These are phyloP conservation scores for Engystomops pustulosus DNA, from an alignment of 2,113 vertebrate genomes.

Conservation along the genomic window DNA sequence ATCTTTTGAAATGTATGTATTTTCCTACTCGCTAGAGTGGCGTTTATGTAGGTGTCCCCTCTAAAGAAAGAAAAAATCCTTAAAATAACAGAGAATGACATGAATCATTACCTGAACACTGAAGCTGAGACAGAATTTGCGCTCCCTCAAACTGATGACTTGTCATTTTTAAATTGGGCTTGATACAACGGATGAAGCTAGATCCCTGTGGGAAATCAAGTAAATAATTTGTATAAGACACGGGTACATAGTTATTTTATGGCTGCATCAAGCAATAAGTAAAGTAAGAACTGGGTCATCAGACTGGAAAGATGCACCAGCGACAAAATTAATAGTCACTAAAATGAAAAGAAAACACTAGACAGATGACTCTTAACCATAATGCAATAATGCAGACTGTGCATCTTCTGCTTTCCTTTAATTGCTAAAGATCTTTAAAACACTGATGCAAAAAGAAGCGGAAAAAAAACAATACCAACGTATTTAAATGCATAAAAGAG, in stretches of 20 bases:
- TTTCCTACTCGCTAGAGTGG: background rate
- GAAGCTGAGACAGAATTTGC: constrained; percentile 97
- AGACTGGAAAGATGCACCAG: constrained; percentile 16
- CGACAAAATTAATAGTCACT: constrained; percentile 39
- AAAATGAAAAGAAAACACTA: constrained; percentile 1
- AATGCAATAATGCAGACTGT: constrained; percentile 8
- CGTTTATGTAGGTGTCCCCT: background rate
- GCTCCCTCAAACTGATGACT: constrained; percentile 94
- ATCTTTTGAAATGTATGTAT: background rate
- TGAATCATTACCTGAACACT: constrained; percentile 87
- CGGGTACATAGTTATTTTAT: constrained; percentile 12
- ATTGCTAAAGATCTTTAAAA: constrained; percentile 23
- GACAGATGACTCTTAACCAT: background rate
- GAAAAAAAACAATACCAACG: constrained; percentile 3
- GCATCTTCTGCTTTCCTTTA: constrained; percentile 3
- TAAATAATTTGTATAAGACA: constrained; percentile 30
- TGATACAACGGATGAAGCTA: constrained; percentile 96
- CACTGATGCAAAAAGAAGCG: background rate
- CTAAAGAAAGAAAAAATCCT: background rate
- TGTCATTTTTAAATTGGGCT: constrained; percentile 98
- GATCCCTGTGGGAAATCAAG: constrained; percentile 81
- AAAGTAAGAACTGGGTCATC: constrained; percentile 43
- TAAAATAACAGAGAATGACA: background rate
- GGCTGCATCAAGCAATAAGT: constrained; percentile 13
- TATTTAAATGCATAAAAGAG: background rate